phyloP scores from a whole-genome alignment of 2,113 vertebrate species.

The Leptobrachium ailaonicum region DNA sequence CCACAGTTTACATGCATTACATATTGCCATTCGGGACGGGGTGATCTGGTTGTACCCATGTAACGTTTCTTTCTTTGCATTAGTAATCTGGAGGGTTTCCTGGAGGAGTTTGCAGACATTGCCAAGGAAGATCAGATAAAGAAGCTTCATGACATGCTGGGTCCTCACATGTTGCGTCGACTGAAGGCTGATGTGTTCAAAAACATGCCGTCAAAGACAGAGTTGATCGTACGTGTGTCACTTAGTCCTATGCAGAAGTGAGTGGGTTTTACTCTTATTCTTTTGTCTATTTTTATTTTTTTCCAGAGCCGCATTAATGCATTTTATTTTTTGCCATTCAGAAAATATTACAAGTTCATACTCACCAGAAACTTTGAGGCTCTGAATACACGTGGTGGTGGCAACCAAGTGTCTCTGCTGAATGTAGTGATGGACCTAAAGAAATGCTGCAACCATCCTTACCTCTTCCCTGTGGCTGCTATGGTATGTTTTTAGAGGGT shows the following conservation, averaged over 20 bases:
- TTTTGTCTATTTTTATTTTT: too few species aligned
- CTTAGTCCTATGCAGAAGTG: constrained; percentile 97
- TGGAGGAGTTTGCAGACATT: constrained; percentile 97
- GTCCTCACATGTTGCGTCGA: constrained; percentile 93
- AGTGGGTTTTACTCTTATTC: constrained; percentile 51
- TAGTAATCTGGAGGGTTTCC: constrained; percentile 94
- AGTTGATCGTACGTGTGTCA: constrained; percentile 93
- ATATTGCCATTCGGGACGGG: too few species aligned
- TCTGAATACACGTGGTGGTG: constrained; percentile 90
- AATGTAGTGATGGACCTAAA: constrained; percentile 98
- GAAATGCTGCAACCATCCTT: constrained; percentile 98
- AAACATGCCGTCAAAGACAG: constrained; percentile 97
- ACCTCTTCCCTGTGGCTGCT: constrained; percentile 94
- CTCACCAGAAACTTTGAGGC: constrained; percentile 95
- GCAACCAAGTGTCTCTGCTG: constrained; percentile 93
- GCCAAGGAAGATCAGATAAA: constrained; percentile 99
- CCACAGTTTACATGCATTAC: too few species aligned
- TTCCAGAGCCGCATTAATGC: background rate
- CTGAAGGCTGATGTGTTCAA: constrained; percentile 98
- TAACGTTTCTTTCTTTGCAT: constrained; percentile 7
- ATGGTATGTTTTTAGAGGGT: constrained; percentile 68
- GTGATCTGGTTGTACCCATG: background rate
- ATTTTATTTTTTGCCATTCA: constrained; percentile 52
- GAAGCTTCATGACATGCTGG: constrained; percentile 96
- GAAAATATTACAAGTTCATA: constrained; percentile 98